Percentiles rank a stretch among this genome's conserved stretches.
Conservation (phyloP, 2,113 vertebrate genomes). For the Pseudorasbora parva region DNA sequence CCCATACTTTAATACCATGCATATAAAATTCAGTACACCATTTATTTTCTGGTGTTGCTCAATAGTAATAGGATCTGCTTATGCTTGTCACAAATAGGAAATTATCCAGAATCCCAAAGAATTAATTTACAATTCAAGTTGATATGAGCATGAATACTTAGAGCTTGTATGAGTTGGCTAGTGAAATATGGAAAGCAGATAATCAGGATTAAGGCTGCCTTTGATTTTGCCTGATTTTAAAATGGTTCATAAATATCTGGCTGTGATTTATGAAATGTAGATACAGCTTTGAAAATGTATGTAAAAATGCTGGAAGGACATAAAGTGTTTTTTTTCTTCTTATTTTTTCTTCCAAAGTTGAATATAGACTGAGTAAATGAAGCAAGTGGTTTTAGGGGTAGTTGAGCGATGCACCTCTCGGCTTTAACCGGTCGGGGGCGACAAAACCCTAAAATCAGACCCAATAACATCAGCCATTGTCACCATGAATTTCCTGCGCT, state of each 20-base stretch:
- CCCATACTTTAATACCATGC: too few species aligned
- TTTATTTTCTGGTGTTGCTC: too few species aligned
- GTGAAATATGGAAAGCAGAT: background rate
- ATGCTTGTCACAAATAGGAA: too few species aligned
- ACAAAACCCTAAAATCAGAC: slow-evolving; percentile 38
- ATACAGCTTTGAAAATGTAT: background rate
- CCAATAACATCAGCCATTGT: slow-evolving; percentile 42
- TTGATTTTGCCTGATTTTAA: slow-evolving; percentile 4
- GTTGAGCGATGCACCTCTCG: slow-evolving; percentile 26
- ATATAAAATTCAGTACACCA: too few species aligned
- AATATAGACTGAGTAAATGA: background rate
- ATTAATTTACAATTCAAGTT: background rate
- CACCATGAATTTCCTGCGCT: slow-evolving; percentile 64
- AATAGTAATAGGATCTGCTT: too few species aligned
- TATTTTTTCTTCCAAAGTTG: too few species aligned
- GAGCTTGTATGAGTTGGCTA: background rate
- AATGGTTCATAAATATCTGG: background rate
- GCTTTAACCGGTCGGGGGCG: slow-evolving; percentile 63
- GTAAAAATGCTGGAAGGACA: background rate
- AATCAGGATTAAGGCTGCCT: background rate
- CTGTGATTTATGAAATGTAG: background rate
- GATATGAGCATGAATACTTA: background rate
- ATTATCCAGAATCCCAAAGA: too few species aligned
- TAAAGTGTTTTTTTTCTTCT: background rate
- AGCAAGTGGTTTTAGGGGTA: background rate